Evolutionary conservation across 2,888 invertebrate species (phyloP), one percentile per base, ranked within the genome.

Genomic region (Trachelus iudaicus): DNA sequence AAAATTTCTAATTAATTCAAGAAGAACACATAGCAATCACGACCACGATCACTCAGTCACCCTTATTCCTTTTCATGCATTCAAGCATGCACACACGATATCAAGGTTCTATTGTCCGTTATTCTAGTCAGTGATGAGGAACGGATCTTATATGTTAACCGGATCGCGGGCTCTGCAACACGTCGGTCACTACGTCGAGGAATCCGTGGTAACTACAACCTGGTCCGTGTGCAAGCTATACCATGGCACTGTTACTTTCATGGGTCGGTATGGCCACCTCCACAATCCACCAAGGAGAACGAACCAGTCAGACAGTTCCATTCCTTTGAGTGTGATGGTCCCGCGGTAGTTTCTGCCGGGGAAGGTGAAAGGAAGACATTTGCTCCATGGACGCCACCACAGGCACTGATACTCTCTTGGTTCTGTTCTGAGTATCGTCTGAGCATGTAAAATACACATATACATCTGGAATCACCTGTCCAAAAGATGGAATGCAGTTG

Each of bases 171-270:
- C 23, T 56, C 23, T 56, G 9, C 23, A 56, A 56, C 23, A 56
- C 56, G 56, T 56, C 23, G 23, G 31, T 31, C 71, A 34, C 71
- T 34, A 23, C 6, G 71, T 33, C 40, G 69, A 76, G 69, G 71
- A 77, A 76, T 79, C 71, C 13, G 34, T 71, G 71, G 33, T 31
- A 71, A 71, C 71, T 71, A 31, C 71, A 71, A 56, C 56, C 56
- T 56, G 56, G 23, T 82, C 81, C 81, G 81, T 81, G 80, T 82
- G 78, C 79, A 83, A 83, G 80, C 81, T 81, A 80, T 81, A 84
- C 81, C 82, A 83, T 83, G 82, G 83, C 88, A 90, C 90, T 91
- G 89, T 91, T 91, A 90, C 91, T 91, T 91, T 91, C 91, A 89
- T 90, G 89, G 89, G 88, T 88, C 89, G 89, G 82, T 82, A 78